Percentiles rank a stretch among this genome's conserved stretches.
phyloP scores from a whole-genome alignment of 2,888 invertebrate genomes.

The Torymus auratus region DNA sequence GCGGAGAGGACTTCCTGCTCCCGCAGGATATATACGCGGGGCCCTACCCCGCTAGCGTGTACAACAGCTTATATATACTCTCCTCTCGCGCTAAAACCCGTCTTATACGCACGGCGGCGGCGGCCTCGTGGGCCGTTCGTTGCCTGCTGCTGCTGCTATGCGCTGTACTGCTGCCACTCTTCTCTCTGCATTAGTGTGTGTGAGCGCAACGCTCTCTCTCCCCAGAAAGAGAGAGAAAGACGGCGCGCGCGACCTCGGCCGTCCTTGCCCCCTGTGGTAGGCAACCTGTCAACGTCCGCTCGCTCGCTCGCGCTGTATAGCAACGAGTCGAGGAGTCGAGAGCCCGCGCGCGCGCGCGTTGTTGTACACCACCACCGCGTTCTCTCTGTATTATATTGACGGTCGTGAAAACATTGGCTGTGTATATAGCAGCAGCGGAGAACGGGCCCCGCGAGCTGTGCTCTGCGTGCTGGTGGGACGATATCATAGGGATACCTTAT shows the following conservation, averaged over 20 bases:
- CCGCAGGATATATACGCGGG: slow-evolving; percentile 48
- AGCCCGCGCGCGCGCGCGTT: too few relatives aligned
- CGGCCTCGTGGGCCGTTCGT: slow-evolving; percentile 9
- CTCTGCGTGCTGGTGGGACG: slow-evolving; percentile 34
- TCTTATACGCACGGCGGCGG: neutral
- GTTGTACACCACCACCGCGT: neutral
- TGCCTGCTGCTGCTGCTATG: too few relatives aligned
- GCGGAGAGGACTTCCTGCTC: slow-evolving; percentile 54
- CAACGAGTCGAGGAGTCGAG: neutral
- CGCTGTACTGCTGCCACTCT: too few relatives aligned
- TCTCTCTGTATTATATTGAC: slow-evolving; percentile 3
- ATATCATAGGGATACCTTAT: slow-evolving; percentile 54
- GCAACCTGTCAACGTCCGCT: slow-evolving; percentile 67
- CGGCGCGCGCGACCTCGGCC: slow-evolving; percentile 72
- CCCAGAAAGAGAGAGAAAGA: slow-evolving; percentile 25
- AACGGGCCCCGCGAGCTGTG: slow-evolving; percentile 3
- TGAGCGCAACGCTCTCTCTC: too few relatives aligned
- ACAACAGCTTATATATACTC: neutral
- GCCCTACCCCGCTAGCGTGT: neutral
- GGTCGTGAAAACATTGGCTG: slow-evolving; percentile 43
- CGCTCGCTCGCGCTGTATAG: slow-evolving; percentile 1
- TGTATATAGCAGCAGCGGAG: too few relatives aligned
- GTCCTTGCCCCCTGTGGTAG: slow-evolving; percentile 75
- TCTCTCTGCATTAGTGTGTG: too few relatives aligned
- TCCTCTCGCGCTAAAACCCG: slow-evolving; percentile 1